These are phyloP conservation scores for Leptopterna dolabrata DNA, from an alignment of 2,888 invertebrate genomes.

Conservation along the genomic window DNA sequence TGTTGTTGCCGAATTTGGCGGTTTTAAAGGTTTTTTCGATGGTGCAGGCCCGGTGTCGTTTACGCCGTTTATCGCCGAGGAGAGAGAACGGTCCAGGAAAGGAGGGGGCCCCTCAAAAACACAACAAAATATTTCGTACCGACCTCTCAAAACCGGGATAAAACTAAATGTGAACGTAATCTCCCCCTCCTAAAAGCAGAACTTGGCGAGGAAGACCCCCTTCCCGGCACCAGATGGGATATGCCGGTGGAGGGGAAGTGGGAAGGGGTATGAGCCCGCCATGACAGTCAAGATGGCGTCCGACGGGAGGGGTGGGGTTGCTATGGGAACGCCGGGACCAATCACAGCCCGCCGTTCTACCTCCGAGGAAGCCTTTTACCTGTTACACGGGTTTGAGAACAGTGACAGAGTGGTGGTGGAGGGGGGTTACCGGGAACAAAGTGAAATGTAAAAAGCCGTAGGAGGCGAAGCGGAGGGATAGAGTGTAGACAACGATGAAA, in stretches of 20 bases:
- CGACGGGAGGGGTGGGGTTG: not conserved
- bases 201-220: slow-evolving; percentile 6
- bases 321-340: slow-evolving; percentile 32
- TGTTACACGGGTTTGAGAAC: slow-evolving; percentile 16
- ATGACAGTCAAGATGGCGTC: slow-evolving; percentile 35
- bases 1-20: not conserved
- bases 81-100: not conserved
- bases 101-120: slow-evolving; percentile 3
- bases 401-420: not conserved
- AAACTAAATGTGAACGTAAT: slow-evolving; percentile 54
- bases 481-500: not conserved
- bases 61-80: slow-evolving; percentile 12
- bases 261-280: slow-evolving; percentile 15
- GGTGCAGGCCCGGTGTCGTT: not conserved
- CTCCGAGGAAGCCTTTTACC: not conserved
- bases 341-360: slow-evolving; percentile 4
- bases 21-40: not conserved
- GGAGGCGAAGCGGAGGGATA: not conserved
- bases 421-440: not conserved
- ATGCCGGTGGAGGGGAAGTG: not conserved
- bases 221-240: not conserved
- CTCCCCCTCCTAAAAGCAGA: slow-evolving; percentile 43
- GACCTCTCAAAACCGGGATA: slow-evolving; percentile 54
- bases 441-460: slow-evolving; percentile 27
- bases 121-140: slow-evolving; percentile 44